Evolutionary conservation across 2,797 vertebrate species (phyloP), one percentile per base, ranked within the genome.

Genomic region (Morelia viridis): DNA sequence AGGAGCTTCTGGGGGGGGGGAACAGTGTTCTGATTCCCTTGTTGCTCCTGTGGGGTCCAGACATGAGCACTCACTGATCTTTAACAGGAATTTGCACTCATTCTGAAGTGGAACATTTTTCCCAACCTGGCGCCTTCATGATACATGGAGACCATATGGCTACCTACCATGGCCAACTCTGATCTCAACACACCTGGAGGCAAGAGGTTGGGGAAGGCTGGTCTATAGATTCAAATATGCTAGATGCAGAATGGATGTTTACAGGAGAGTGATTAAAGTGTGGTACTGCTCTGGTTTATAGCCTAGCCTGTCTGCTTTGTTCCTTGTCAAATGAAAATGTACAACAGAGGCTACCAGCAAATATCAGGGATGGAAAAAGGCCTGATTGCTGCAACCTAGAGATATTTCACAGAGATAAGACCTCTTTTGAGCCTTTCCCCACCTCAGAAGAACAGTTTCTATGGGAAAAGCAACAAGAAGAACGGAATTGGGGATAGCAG

Each of bases 251-350:
- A 87, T 22, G 57, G n/a, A 65, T 61, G 53, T 10, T 90, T 60
- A 35, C n/a, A 87, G 76, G 87, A 31, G 24, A 65, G n/a, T 53
- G 28, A 57, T 46, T 90, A 60, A 80, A 80, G 53, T 15, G 56
- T 46, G 11, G 64, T 71, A 53, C 83, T 71, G 28, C 28, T 90
- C 46, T 11, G n/a, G 64, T 86, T 90, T 62, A 53, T 61, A 56
- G 26, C 22, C 68, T 24, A 60, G 41, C 26, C 87, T 19, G 28
- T 57, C 56, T 85, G 13, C 46, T 17, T 92, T 87, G 89, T 92
- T 80, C 57, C 84, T 83, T 90, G 89, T 80, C 92, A 92, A 90
- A 89, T 56, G 41, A 92, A 92, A 92, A 90, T 31, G 58, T 87
- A 65, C 90, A 83, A 80, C 57, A 41, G 84, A 90, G 31, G 84